Base-by-base conservation (phyloP, 2,888 invertebrate genomes). In the Andrena camellia region DNA sequence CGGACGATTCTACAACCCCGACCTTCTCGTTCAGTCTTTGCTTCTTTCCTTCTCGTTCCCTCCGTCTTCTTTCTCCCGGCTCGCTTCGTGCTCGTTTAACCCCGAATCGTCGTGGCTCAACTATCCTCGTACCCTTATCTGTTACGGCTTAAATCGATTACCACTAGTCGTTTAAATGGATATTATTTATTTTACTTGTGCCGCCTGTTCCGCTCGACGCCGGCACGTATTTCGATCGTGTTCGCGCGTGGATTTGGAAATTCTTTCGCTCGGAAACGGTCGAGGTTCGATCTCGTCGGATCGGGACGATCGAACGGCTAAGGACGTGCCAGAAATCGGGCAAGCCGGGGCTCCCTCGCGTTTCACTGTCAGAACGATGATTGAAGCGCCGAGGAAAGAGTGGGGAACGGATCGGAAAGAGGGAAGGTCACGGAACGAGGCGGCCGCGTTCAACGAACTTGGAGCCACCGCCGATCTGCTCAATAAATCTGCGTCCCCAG, bases 341-440 rank as follows among this genome's bases (percentile, higher is more conserved):
- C 69, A 33, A 67, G 62, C 20, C 70, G 66, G 59, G n/a, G 17
- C 81, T 2, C 59, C 64, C 50, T 60, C 20, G 62, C 48, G 70
- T 64, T 73, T 69, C 35, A 63, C 23, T 69, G 71, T 78, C 54
- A 31, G 54, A 71, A 66, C 69, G 76, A 72, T 54, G 54, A 68
- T 63, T 20, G 50, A 60, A 52, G 64, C 64, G 68, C 68, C 63
- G 52, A 50, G 50, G 57, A 69, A 68, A 57, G 23, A 64, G 26
- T 23, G 66, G 70, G 62, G 73, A 60, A 66, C 54, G 29, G 29
- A 35, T 62, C 69, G 71, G 76, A 50, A 64, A 59, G 78, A 62
- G 80, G 83, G 66, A 76, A 78, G 81, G 84, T 81, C 74, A 78
- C 80, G 80, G 81, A 79, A 81, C 80, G 81, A 64, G 57, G 64